Percentiles rank a stretch among this genome's conserved stretches.
phyloP scores from a whole-genome alignment of 2,888 invertebrate species.

The Candidula unifasciata region DNA sequence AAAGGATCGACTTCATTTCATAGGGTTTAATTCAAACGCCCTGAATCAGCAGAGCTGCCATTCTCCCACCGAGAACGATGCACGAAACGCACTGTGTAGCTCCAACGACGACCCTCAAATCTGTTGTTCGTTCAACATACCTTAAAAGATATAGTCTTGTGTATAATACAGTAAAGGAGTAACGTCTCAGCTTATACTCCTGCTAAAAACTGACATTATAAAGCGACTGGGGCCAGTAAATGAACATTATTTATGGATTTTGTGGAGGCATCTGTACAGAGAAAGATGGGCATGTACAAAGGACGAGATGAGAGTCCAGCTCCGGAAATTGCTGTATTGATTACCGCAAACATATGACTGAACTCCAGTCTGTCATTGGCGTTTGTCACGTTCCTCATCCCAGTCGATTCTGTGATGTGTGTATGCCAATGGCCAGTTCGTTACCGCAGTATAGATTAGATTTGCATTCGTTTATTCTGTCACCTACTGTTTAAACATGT shows the following conservation, averaged over 20 bases:
- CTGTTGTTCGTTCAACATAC: too few relatives aligned
- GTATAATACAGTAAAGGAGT: too few relatives aligned
- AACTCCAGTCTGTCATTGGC: slow-evolving; percentile 18
- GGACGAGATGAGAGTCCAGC: not conserved
- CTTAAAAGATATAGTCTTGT: too few relatives aligned
- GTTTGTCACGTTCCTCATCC: slow-evolving; percentile 1
- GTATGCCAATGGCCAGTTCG: not conserved
- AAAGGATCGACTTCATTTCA: too few relatives aligned
- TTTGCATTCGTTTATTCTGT: not conserved
- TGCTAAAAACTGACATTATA: not conserved
- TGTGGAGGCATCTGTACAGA: not conserved
- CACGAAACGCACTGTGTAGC: too few relatives aligned
- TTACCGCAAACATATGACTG: slow-evolving; percentile 41
- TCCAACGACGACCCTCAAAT: too few relatives aligned
- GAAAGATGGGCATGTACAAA: slow-evolving; percentile 1
- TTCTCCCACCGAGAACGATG: too few relatives aligned
- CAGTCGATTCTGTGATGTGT: not conserved
- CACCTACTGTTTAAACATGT: not conserved
- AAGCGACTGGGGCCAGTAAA: not conserved
- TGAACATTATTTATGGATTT: not conserved
- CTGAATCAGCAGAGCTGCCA: too few relatives aligned
- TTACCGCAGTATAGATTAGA: not conserved
- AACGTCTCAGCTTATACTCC: too few relatives aligned
- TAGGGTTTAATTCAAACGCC: too few relatives aligned
- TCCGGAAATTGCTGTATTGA: slow-evolving; percentile 43